Percentiles rank a stretch among this genome's conserved stretches.
Conservation (phyloP, 2,797 vertebrate genomes). For the Silurus aristotelis region DNA sequence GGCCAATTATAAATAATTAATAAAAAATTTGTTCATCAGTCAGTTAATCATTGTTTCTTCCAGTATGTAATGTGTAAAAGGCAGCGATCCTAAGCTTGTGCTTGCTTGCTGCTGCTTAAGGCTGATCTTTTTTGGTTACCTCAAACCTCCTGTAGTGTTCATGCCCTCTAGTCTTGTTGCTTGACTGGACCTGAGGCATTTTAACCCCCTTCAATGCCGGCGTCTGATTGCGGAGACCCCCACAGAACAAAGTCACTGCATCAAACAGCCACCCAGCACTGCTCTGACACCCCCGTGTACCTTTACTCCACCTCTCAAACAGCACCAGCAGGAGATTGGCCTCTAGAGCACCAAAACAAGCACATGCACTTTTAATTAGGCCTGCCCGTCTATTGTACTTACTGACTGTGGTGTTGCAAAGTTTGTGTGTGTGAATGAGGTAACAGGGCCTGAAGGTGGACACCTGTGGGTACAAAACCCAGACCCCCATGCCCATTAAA, state of each 20-base stretch:
- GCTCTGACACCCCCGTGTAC: neutral
- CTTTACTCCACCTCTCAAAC: slow-evolving; percentile 39
- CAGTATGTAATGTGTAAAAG: neutral
- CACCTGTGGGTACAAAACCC: slow-evolving; percentile 56
- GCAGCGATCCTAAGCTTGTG: neutral
- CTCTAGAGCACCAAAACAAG: slow-evolving; percentile 45
- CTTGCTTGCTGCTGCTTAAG: neutral
- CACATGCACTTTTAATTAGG: slow-evolving; percentile 57
- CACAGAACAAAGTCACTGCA: slow-evolving; percentile 38
- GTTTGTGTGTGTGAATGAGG: slow-evolving; percentile 29
- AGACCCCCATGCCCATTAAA: slow-evolving; percentile 27
- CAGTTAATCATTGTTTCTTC: neutral
- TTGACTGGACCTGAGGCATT: slow-evolving; percentile 62
- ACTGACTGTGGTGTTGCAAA: slow-evolving; percentile 27
- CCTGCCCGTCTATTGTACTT: slow-evolving; percentile 51
- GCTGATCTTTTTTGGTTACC: slow-evolving; percentile 41
- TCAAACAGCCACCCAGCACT: slow-evolving; percentile 5
- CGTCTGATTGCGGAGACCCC: slow-evolving; percentile 48
- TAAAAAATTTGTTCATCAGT: neutral
- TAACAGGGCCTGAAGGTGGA: slow-evolving; percentile 41
- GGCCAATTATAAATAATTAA: neutral
- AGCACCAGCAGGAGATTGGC: slow-evolving; percentile 39
- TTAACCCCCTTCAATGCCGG: slow-evolving; percentile 53
- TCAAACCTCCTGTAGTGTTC: slow-evolving; percentile 40
- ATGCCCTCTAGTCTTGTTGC: slow-evolving; percentile 52